Percentiles rank a stretch among this genome's conserved stretches.
phyloP scores from a whole-genome alignment of 92 coral and sea anemone genomes.

The Epizoanthus scotinus region DNA sequence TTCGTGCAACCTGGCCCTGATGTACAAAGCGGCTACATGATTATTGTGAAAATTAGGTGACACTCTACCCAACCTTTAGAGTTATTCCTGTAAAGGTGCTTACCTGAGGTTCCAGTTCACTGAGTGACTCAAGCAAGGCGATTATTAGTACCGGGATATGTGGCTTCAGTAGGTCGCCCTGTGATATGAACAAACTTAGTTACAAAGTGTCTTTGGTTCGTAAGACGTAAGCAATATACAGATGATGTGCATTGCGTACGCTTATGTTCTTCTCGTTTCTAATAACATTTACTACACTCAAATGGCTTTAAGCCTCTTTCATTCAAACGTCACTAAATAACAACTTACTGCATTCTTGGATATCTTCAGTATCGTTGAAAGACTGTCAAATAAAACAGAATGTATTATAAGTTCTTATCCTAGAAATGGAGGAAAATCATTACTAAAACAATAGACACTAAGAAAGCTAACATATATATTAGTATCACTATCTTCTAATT shows the following conservation, averaged over 20 bases:
- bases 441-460: not conserved
- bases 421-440: not conserved
- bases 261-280: too few relatives aligned
- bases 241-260: too few relatives aligned
- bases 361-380: conserved; percentile 93
- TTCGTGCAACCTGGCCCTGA: too few relatives aligned
- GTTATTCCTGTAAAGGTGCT: not conserved
- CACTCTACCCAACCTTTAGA: not conserved
- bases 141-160: conserved; percentile 89
- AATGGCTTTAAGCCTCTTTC: not conserved
- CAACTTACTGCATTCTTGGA: conserved; percentile 94
- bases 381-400: conserved; percentile 34
- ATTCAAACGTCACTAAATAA: too few relatives aligned
- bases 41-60: not conserved
- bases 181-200: not conserved
- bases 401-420: not conserved
- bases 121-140: conserved; percentile 92
- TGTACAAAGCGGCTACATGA: not conserved
- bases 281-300: too few relatives aligned
- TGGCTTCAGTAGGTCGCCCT: conserved; percentile 92
- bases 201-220: too few relatives aligned
- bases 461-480: not conserved
- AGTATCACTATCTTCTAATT: too few relatives aligned
- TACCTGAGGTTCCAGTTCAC: conserved; percentile 91
- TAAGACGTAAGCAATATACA: too few relatives aligned